A percentile compares a stretch with the other conserved stretches of the same genome.
Conservation (phyloP, 2,113 vertebrate species). For the Albula glossodonta region DNA sequence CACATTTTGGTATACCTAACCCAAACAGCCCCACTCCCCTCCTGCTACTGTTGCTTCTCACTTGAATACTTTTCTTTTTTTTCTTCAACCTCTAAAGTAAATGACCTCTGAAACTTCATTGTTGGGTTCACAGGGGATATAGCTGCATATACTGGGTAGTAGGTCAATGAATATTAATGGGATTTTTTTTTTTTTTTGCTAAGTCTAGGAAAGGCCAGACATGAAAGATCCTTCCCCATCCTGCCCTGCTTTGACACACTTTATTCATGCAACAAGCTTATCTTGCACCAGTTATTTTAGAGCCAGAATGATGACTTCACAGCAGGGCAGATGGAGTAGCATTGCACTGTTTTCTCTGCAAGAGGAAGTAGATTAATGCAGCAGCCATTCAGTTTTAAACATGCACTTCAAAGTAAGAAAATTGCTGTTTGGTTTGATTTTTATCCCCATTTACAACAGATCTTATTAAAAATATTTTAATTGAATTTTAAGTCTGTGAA, state of each 20-base stretch:
- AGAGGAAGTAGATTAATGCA: background rate
- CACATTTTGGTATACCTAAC: background rate
- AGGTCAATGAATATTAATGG: slow-evolving; percentile 69
- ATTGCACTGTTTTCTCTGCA: background rate
- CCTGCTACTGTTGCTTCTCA: background rate
- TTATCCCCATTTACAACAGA: background rate
- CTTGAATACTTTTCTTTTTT: background rate
- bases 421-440: background rate
- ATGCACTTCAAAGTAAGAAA: background rate
- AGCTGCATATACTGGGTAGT: slow-evolving; percentile 41
- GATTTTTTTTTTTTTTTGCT: slow-evolving; percentile 36
- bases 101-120: slow-evolving; percentile 67
- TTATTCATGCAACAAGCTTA: background rate
- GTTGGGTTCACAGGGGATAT: slow-evolving; percentile 54
- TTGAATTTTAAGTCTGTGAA: background rate
- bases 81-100: slow-evolving; percentile 47
- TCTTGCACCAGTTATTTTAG: background rate
- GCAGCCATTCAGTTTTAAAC: background rate
- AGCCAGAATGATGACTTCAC: background rate
- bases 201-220: slow-evolving; percentile 54
- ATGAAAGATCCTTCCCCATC: slow-evolving; percentile 45
- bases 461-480: no score
- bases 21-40: background rate
- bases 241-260: background rate
- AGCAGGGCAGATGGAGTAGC: background rate